Evolutionary conservation across 2,113 vertebrate species (phyloP).

Genomic region (Narcine bancroftii): DNA sequence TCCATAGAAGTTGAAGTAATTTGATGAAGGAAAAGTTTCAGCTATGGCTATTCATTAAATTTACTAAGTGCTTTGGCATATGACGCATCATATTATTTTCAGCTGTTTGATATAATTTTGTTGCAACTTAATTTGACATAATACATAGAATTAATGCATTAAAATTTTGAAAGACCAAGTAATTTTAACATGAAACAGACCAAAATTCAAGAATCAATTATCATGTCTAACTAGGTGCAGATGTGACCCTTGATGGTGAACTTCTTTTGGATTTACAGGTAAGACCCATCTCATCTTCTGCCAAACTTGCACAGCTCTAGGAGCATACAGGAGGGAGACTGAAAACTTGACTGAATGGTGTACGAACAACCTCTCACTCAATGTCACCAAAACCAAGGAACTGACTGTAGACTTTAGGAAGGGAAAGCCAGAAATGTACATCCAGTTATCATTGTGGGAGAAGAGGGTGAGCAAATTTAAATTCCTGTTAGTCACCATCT

Average conservation of each 20-base stretch:
- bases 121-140: not conserved
- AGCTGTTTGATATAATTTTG: not conserved
- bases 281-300: not conserved
- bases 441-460: too few species aligned
- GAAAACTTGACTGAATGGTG: too few species aligned
- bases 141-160: not conserved
- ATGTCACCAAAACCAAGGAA: too few species aligned
- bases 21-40: not conserved
- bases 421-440: too few species aligned
- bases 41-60: conserved; percentile 18
- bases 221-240: not conserved
- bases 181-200: not conserved
- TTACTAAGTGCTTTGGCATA: conserved; percentile 39
- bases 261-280: not conserved
- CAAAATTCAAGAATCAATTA: conserved; percentile 9
- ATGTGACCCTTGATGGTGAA: conserved; percentile 3
- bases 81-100: conserved; percentile 1
- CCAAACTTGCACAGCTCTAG: not conserved
- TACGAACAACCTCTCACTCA: too few species aligned
- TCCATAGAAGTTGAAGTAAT: conserved; percentile 34
- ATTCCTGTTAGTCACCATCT: too few species aligned
- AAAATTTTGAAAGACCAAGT: not conserved
- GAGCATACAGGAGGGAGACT: too few species aligned
- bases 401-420: too few species aligned
- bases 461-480: too few species aligned